Evolutionary conservation across 2,888 invertebrate genomes (phyloP).

Genomic region (Drosophila longiperda): DNA sequence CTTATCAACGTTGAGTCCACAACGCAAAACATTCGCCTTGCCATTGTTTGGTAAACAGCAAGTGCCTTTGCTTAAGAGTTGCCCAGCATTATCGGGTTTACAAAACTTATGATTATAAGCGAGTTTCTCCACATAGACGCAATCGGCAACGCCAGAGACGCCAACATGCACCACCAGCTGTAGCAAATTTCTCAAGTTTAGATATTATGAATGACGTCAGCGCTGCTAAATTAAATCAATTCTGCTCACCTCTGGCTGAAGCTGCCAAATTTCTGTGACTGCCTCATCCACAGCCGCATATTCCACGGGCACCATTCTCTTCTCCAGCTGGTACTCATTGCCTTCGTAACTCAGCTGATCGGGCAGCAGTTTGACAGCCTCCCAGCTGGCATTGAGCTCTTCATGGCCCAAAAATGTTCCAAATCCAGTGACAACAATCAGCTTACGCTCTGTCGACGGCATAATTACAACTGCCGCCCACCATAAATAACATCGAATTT

Average conservation of each 20-base stretch:
- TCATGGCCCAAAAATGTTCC: conserved; percentile 89
- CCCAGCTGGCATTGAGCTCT: conserved; percentile 91
- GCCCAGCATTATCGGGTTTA: conserved; percentile 80
- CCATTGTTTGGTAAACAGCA: conserved; percentile 64
- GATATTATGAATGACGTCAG: conserved; percentile 51
- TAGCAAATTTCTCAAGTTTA: conserved; percentile 3
- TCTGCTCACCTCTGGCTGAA: conserved; percentile 87
- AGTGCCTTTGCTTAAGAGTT: conserved; percentile 64
- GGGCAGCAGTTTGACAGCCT: conserved; percentile 88
- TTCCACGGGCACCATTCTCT: conserved; percentile 87
- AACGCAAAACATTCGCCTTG: conserved; percentile 68
- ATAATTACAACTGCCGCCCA: conserved; percentile 47
- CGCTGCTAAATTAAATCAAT: not conserved
- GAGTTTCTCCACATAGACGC: conserved; percentile 82
- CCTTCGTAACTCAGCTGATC: conserved; percentile 80
- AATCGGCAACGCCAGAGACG: conserved; percentile 81
- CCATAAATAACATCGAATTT: conserved; percentile 1
- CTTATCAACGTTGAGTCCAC: conserved; percentile 81
- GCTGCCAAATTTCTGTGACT: conserved; percentile 88
- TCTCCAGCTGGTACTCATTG: conserved; percentile 85
- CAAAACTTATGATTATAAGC: conserved; percentile 83
- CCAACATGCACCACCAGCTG: conserved; percentile 85
- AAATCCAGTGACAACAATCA: conserved; percentile 89
- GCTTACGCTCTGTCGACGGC: conserved; percentile 67
- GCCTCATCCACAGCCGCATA: conserved; percentile 88